Base-by-base conservation (phyloP, 2,113 vertebrate species). In the Osmerus mordax region DNA sequence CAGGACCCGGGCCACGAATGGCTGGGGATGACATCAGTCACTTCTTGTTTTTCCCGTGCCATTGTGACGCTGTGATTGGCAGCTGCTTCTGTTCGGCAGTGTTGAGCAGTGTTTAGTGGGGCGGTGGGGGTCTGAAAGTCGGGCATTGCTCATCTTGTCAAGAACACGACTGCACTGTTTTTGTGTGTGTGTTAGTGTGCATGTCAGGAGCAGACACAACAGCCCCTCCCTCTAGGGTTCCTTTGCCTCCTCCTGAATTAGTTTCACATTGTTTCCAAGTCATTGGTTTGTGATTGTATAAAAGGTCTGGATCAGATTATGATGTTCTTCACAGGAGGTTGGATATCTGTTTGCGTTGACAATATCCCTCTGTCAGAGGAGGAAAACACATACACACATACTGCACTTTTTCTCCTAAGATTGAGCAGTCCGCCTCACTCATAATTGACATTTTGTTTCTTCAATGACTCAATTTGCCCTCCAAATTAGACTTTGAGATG, bases 381-480 rank as follows among this genome's bases (percentile, higher is more conserved):
- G 41, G 41, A 47, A 47, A 12, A 47, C 41, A 12, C 9, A 47
- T 1, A 8, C 41, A 12, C 1, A 47, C 41, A 47, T 5, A 47
- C 41, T 47, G 41, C 41, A 47, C 9, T 47, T 9, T 9, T 47
- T 47, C 9, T 47, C 41, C 41, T 47, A 47, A 47, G 41, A 47
- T 47, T 28, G 60, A 62, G 60, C 23, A 62, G 18, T 60, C 36
- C 11, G 62, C 58, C 18, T 70, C 54, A 64, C 16, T 77, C 70
- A 56, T 72, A 32, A 36, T 19, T 54, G 6, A 15, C 59, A 28
- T 59, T 41, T 9, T 69, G 67, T 32, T 52, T 55, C 3, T 63
- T 68, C 53, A 51, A 28, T 72, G 69, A 47, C 69, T 72, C 58
- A 71, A 51, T 62, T 23, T 15, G 0, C 29, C 62, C 29, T 72